phyloP scores from a whole-genome alignment of 2,888 invertebrate genomes.

The Drosophila helvetica region DNA sequence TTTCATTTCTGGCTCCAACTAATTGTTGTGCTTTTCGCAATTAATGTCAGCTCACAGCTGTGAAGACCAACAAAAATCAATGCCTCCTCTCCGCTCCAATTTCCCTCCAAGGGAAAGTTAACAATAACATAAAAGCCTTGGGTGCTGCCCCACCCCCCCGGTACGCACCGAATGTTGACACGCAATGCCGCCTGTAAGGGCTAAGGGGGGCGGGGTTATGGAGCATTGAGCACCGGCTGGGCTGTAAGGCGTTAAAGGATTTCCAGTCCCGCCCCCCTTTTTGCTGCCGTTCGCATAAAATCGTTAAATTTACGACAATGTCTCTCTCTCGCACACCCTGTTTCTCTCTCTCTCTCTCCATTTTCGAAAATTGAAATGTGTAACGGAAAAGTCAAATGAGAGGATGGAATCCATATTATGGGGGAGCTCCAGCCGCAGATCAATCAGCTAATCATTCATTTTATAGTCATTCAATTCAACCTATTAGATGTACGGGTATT shows the following conservation, averaged over 20 bases:
- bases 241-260: conserved; percentile 62
- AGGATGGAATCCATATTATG: not conserved
- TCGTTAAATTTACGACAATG: conserved; percentile 70
- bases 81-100: conserved; percentile 30
- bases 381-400: conserved; percentile 31
- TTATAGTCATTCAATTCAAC: not conserved
- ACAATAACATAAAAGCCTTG: conserved; percentile 36
- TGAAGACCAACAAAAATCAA: conserved; percentile 58
- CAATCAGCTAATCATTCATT: conserved; percentile 33
- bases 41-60: conserved; percentile 39
- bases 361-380: conserved; percentile 46
- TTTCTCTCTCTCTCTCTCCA: not conserved
- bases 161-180: conserved; percentile 57
- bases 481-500: not conserved
- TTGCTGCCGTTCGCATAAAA: conserved; percentile 66
- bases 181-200: conserved; percentile 3
- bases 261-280: conserved; percentile 35
- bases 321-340: not conserved
- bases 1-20: conserved; percentile 30
- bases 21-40: conserved; percentile 37
- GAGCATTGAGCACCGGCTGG: conserved; percentile 6
- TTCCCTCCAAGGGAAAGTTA: conserved; percentile 15
- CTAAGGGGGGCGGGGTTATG: conserved; percentile 7
- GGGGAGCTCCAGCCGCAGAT: conserved; percentile 9
- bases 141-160: conserved; percentile 4